These are phyloP conservation scores for Saccopteryx leptura DNA, from an alignment of 2,113 vertebrate genomes.

Conservation along the genomic window DNA sequence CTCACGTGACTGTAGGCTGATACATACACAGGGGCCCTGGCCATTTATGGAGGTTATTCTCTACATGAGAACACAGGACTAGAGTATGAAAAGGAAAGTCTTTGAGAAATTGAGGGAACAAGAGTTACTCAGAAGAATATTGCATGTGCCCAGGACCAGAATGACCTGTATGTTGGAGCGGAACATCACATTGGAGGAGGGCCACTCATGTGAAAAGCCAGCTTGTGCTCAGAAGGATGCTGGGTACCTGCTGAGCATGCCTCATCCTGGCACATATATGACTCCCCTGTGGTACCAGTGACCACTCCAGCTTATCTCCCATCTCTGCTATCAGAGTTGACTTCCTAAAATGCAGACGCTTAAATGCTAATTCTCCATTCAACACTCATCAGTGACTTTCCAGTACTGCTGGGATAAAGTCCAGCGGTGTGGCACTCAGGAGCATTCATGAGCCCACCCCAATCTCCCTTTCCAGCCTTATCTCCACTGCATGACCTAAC, in stretches of 20 bases:
- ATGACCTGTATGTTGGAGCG: neutral
- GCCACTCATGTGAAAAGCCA: neutral
- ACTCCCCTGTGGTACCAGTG: neutral
- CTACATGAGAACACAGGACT: neutral
- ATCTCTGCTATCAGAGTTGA: neutral
- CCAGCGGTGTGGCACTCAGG: neutral
- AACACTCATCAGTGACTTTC: neutral
- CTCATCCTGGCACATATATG: neutral
- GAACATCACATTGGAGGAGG: neutral
- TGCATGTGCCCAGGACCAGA: neutral
- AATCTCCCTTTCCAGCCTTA: neutral
- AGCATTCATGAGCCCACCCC: rapidly evolving
- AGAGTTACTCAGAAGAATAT: neutral
- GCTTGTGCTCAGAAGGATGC: neutral
- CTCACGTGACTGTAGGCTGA: neutral
- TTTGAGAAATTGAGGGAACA: neutral
- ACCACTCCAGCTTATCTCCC: neutral
- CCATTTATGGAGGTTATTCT: neutral
- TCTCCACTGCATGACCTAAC: neutral
- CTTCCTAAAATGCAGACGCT: neutral
- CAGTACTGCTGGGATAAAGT: neutral
- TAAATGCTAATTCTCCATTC: neutral
- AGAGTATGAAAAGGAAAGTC: neutral
- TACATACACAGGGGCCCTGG: neutral
- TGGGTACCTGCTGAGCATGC: neutral